Evolutionary conservation across 1,140 invertebrate genomes (phyloP), one percentile per base, ranked within the genome.

Genomic region (Pogonognathellus flavescens): DNA sequence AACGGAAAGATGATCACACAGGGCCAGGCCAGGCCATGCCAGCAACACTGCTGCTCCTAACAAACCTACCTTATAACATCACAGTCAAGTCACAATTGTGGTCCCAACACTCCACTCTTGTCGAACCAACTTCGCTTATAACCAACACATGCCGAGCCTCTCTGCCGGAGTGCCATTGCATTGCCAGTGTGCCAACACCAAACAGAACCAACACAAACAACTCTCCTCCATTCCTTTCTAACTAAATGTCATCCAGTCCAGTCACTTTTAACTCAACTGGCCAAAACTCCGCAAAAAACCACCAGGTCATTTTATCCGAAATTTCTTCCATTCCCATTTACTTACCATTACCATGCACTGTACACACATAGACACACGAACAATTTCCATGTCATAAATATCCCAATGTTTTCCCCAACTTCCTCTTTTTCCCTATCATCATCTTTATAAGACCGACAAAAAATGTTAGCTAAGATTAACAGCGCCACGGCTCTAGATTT

Each of bases 1-100:
- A 66, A 49, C 31, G 31, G 31, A 76, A 76, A 76, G 70, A 76
- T 76, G 70, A 76, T 76, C 70, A 76, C 70, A 76, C 70, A 76
- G 25, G 25, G 70, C 70, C 70, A 76, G 62, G 62, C 62, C 62
- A 66, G 20, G 18, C 10, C 62, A 18, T 5, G 16, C 11, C 53
- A 55, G 53, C 14, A 25, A 25, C 20, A 41, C 2, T 41, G n/a
- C n/a, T n/a, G n/a, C n/a, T n/a, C n/a, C 31, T n/a, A 57, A 13
- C 53, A 57, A 57, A 57, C 53, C n/a, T 57, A 57, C 53, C 31
- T 41, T 41, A 41, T 41, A 41, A 3, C 6, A 41, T 41, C 6
- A 41, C n/a, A 76, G 70, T 76, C 70, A 76, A 76, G 70, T 76
- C 70, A 41, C 31, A 76, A 76, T 76, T 76, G 31, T 76, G 31